Evolutionary conservation across 1,140 invertebrate genomes (phyloP).

Genomic region (Ylistrum balloti): DNA sequence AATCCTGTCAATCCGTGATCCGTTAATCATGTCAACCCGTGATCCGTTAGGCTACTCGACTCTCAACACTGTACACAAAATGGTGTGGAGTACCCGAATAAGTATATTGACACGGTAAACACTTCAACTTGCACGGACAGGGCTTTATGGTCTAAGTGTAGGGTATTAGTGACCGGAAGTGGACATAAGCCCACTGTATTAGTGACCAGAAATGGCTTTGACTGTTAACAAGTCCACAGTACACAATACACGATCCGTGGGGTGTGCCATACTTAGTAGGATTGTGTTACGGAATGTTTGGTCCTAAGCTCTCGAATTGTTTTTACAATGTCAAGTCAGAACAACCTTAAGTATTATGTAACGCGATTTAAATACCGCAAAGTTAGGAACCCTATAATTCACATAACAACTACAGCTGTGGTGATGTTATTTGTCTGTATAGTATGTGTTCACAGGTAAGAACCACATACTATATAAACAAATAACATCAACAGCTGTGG

Average conservation of each 20-base stretch:
- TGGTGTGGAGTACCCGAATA: not conserved
- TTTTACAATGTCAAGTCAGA: not conserved
- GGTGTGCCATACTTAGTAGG: conserved; percentile 1
- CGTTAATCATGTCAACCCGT: no score
- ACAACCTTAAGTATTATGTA: conserved; percentile 5
- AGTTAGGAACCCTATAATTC: no score
- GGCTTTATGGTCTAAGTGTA: not conserved
- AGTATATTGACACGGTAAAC: conserved; percentile 15
- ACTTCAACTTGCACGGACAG: not conserved
- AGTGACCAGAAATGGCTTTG: conserved; percentile 15
- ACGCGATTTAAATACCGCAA: not conserved
- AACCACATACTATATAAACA: no score
- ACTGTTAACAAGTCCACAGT: conserved; percentile 17
- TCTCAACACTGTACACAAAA: not conserved
- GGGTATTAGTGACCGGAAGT: conserved; percentile 32
- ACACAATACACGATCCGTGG: not conserved
- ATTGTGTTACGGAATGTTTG: not conserved
- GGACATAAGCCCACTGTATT: not conserved
- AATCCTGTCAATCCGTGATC: no score
- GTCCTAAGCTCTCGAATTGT: not conserved
- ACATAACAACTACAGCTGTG: no score
- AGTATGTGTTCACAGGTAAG: no score
- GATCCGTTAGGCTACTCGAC: no score
- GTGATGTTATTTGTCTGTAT: no score
- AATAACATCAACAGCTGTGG: no score